Percentiles rank a stretch among this genome's conserved stretches.
These are phyloP conservation scores for Epizoanthus stellaris DNA, from an alignment of 92 coral and sea anemone species.

Conservation along the genomic window DNA sequence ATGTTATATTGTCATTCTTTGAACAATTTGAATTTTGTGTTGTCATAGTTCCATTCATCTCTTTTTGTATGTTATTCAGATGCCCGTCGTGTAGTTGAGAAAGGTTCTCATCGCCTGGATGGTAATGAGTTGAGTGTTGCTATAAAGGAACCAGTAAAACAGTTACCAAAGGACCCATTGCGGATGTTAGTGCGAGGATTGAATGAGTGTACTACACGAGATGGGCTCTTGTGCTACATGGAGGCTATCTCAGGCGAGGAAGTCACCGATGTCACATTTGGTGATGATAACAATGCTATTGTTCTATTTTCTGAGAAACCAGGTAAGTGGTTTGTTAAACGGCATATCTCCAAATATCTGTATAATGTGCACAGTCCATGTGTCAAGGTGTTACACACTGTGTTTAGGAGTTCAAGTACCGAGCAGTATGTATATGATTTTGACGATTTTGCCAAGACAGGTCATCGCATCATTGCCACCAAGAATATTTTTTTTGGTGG, in stretches of 20 bases:
- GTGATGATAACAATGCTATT: slow-evolving; percentile 46
- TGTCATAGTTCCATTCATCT: no score
- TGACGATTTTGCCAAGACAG: no score
- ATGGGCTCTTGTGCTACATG: slow-evolving; percentile 59
- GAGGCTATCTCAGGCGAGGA: slow-evolving; percentile 65
- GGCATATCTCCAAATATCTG: no score
- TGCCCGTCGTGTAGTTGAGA: slow-evolving; percentile 50
- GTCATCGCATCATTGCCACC: no score
- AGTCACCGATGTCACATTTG: slow-evolving; percentile 44
- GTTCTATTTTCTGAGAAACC: slow-evolving; percentile 54
- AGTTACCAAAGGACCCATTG: slow-evolving; percentile 50
- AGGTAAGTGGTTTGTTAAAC: slow-evolving; percentile 24
- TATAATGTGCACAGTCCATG: no score
- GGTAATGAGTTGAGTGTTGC: slow-evolving; percentile 26
- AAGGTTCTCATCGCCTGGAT: slow-evolving; percentile 49
- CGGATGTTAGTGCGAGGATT: slow-evolving; percentile 62
- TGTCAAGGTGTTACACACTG: no score
- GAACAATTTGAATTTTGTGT: no score
- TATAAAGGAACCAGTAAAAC: slow-evolving; percentile 41
- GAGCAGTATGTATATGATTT: no score
- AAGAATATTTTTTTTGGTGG: no score
- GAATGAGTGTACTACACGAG: slow-evolving; percentile 54
- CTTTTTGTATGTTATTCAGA: neutral
- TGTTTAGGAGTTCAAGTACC: no score
- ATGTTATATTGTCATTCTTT: no score